Evolutionary conservation across 2,888 invertebrate species (phyloP).

Genomic region (Schizotus pectinicornis): DNA sequence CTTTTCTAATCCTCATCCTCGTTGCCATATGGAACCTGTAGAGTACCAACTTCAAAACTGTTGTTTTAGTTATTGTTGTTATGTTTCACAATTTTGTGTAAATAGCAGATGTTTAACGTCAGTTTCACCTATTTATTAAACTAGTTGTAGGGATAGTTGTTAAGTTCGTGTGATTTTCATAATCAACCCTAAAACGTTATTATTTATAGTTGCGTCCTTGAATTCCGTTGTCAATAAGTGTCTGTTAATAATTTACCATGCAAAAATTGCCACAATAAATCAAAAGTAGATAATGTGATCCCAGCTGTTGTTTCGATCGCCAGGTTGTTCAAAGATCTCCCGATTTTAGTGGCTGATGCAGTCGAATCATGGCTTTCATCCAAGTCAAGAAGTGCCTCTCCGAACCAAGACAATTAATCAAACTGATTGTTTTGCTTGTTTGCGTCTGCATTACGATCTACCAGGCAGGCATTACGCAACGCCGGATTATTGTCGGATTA

Average conservation of each 20-base stretch:
- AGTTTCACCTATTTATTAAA: too few relatives aligned
- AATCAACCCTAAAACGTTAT: too few relatives aligned
- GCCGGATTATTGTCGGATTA: background rate
- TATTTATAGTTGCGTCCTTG: too few relatives aligned
- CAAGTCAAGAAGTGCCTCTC: conserved; percentile 55
- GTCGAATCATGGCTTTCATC: conserved; percentile 32
- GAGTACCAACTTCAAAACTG: background rate
- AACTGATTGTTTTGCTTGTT: conserved; percentile 62
- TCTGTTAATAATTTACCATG: conserved; percentile 12
- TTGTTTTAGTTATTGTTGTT: conserved; percentile 10
- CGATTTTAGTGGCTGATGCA: background rate
- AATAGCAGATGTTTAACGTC: too few relatives aligned
- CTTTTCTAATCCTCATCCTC: too few relatives aligned
- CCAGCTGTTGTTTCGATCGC: background rate
- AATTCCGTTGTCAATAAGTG: too few relatives aligned
- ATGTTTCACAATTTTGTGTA: background rate
- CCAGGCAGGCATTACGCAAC: conserved; percentile 62
- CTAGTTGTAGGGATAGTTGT: too few relatives aligned
- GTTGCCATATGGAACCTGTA: background rate
- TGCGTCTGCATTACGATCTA: conserved; percentile 66
- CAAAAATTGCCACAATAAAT: conserved; percentile 17
- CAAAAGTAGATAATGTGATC: conserved; percentile 5
- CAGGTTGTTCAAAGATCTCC: background rate
- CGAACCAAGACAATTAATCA: conserved; percentile 64
- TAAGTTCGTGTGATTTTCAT: too few relatives aligned